Conservation (phyloP, 2,113 vertebrate genomes). For the Athene cunicularia region DNA sequence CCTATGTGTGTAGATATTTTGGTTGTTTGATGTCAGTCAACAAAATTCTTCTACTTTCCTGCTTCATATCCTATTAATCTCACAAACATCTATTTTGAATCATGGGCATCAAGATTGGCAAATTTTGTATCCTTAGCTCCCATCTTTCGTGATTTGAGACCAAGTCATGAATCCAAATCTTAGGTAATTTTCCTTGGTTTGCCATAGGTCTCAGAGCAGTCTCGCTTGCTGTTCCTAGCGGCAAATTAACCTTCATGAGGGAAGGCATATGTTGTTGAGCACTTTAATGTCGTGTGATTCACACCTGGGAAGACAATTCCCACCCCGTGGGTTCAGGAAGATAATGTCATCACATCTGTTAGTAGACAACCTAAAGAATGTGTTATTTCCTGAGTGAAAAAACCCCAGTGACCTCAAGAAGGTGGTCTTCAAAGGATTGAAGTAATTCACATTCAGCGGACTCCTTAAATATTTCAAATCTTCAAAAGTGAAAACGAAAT, state of each 20-base stretch:
- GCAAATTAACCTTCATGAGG: neutral
- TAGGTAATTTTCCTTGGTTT: neutral
- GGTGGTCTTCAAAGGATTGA: neutral
- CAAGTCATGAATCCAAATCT: neutral
- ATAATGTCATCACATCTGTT: neutral
- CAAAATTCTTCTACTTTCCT: neutral
- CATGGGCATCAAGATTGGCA: rapidly evolving
- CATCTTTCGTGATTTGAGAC: neutral
- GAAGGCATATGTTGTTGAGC: neutral
- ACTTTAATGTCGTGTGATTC: neutral
- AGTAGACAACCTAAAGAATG: neutral
- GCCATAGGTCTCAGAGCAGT: neutral
- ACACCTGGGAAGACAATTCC: neutral
- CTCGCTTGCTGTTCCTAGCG: neutral
- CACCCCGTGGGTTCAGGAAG: neutral
- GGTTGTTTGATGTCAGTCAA: neutral
- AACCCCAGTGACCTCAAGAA: neutral
- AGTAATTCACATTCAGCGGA: neutral
- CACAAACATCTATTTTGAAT: neutral
- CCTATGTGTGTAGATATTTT: neutral
- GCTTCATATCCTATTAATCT: neutral
- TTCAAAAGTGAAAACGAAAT: slow-evolving; percentile 2
- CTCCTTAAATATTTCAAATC: neutral
- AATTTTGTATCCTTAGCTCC: neutral
- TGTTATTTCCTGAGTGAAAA: slow-evolving; percentile 20